phyloP scores from a whole-genome alignment of 2,113 vertebrate species.

The Delphinus delphis region DNA sequence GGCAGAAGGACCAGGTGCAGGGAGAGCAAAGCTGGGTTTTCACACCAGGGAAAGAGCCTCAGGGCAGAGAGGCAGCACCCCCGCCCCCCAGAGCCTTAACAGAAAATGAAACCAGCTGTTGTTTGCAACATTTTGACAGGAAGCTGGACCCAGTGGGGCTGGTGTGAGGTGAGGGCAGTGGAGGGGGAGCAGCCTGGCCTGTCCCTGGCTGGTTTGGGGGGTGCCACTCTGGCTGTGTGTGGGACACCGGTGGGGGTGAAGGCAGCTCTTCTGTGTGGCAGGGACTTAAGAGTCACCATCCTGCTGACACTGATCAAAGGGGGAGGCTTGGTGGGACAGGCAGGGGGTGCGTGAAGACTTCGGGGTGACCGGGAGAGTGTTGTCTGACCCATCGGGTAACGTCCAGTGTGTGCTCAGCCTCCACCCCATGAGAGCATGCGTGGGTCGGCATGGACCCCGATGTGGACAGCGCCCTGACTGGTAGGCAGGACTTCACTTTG shows the following conservation, averaged over 20 bases:
- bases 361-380: neutral
- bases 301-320: neutral
- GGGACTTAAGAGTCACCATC: neutral
- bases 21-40: neutral
- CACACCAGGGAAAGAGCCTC: neutral
- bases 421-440: too few species aligned
- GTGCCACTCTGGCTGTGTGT: neutral
- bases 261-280: neutral
- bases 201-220: neutral
- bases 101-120: neutral
- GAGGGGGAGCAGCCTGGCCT: neutral
- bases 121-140: neutral
- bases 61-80: neutral
- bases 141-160: neutral
- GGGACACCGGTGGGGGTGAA: neutral
- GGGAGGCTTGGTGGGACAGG: neutral
- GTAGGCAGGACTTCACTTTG: neutral
- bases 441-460: accelerated
- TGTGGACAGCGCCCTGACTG: accelerated
- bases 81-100: neutral
- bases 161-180: neutral
- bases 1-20: neutral
- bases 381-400: accelerated
- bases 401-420: neutral
- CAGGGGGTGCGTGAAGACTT: neutral